Conservation (phyloP, 2,888 invertebrate species). For the Diloba caeruleocephala region DNA sequence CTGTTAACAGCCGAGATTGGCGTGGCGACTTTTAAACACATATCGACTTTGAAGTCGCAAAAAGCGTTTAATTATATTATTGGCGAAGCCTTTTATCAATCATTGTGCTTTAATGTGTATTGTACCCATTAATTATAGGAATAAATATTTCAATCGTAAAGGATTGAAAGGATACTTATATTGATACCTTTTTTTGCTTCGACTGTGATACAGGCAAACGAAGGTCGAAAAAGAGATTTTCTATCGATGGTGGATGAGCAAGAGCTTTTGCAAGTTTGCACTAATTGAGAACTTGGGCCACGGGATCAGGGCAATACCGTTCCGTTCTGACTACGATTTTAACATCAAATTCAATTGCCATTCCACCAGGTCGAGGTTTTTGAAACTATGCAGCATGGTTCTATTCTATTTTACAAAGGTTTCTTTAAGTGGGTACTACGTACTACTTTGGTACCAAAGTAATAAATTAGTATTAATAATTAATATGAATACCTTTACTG, state of each 20-base stretch:
- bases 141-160: constrained; percentile 47
- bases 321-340: too few relatives aligned
- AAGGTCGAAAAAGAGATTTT: too few relatives aligned
- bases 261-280: neutral
- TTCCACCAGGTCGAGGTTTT: too few relatives aligned
- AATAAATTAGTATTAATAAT: too few relatives aligned
- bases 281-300: neutral
- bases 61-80: constrained; percentile 55
- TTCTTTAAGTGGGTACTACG: too few relatives aligned
- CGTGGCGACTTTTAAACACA: constrained; percentile 31
- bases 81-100: constrained; percentile 55
- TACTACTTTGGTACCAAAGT: too few relatives aligned
- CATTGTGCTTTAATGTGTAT: constrained; percentile 50
- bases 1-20: constrained; percentile 32
- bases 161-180: constrained; percentile 10
- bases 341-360: too few relatives aligned
- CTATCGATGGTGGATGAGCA: neutral
- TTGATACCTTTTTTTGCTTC: constrained; percentile 5
- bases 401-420: too few relatives aligned
- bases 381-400: too few relatives aligned
- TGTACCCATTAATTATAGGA: constrained; percentile 45
- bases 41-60: constrained; percentile 38
- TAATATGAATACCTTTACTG: too few relatives aligned
- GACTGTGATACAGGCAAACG: too few relatives aligned
- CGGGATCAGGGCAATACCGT: too few relatives aligned